phyloP scores from a whole-genome alignment of 2,888 invertebrate species.

The Pimpla rufipes region DNA sequence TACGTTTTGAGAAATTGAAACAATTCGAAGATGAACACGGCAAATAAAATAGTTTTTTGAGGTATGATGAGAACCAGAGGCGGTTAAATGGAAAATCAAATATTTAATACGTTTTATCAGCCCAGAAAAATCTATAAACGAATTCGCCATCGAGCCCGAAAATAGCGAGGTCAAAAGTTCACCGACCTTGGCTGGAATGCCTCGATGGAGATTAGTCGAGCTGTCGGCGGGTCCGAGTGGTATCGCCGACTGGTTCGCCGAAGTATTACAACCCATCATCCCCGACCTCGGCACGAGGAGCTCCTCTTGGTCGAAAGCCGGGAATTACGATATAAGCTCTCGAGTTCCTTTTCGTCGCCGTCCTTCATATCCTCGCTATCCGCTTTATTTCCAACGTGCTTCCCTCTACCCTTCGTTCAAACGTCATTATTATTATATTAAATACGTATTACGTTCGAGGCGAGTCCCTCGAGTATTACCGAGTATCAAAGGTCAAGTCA shows the following conservation, averaged over 20 bases:
- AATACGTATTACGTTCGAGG: not conserved
- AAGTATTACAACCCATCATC: not conserved
- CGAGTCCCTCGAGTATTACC: slow-evolving; percentile 6
- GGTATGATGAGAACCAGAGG: too few species aligned
- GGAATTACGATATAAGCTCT: slow-evolving; percentile 4
- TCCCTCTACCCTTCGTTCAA: not conserved
- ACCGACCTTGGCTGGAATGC: too few species aligned
- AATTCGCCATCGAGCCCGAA: too few species aligned
- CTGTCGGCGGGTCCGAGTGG: not conserved
- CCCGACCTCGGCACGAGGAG: not conserved
- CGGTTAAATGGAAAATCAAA: too few species aligned
- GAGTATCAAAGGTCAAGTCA: not conserved
- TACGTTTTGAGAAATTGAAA: too few species aligned
- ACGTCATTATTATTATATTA: slow-evolving; percentile 2
- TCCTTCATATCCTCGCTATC: not conserved
- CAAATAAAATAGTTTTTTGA: too few species aligned
- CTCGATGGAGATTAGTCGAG: too few species aligned
- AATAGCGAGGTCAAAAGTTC: too few species aligned
- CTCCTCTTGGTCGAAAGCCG: slow-evolving; percentile 4
- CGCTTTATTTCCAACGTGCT: not conserved
- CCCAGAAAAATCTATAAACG: too few species aligned
- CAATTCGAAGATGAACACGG: too few species aligned
- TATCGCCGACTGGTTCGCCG: not conserved
- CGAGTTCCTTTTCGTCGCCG: not conserved
- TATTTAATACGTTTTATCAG: too few species aligned